phyloP scores from a whole-genome alignment of 2,888 invertebrate genomes.

The Mythimna lalbum region DNA sequence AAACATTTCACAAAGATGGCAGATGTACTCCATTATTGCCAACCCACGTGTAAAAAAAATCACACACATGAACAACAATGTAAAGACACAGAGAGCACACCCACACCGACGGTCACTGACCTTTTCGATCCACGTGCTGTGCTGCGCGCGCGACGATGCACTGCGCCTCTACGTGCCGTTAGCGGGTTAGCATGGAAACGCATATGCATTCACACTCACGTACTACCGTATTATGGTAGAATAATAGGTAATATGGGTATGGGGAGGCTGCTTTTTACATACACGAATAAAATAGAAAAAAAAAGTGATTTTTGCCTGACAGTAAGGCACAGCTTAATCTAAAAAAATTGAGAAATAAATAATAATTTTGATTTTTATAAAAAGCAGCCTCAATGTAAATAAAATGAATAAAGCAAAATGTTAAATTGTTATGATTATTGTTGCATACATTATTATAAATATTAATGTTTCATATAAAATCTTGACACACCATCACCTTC shows the following conservation, averaged over 20 bases:
- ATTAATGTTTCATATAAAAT: slow-evolving; percentile 33
- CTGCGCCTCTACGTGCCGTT: slow-evolving; percentile 89
- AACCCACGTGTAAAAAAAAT: slow-evolving; percentile 32
- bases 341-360: no score
- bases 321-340: not conserved
- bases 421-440: slow-evolving; percentile 71
- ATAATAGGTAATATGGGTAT: slow-evolving; percentile 62
- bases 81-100: slow-evolving; percentile 53
- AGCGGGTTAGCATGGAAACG: slow-evolving; percentile 91
- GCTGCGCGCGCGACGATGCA: slow-evolving; percentile 86
- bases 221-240: slow-evolving; percentile 69
- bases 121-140: slow-evolving; percentile 97
- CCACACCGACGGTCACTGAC: slow-evolving; percentile 88
- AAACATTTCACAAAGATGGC: not conserved
- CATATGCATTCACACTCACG: slow-evolving; percentile 87
- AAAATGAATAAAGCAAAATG: slow-evolving; percentile 74
- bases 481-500: slow-evolving; percentile 69
- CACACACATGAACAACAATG: slow-evolving; percentile 61
- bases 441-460: slow-evolving; percentile 55
- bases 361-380: slow-evolving; percentile 5
- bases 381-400: slow-evolving; percentile 60
- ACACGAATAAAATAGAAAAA: not conserved
- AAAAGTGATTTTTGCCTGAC: not conserved
- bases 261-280: slow-evolving; percentile 54
- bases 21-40: slow-evolving; percentile 2